Evolutionary conservation across 2,888 invertebrate species (phyloP).

Genomic region (Frankliniella fusca): DNA sequence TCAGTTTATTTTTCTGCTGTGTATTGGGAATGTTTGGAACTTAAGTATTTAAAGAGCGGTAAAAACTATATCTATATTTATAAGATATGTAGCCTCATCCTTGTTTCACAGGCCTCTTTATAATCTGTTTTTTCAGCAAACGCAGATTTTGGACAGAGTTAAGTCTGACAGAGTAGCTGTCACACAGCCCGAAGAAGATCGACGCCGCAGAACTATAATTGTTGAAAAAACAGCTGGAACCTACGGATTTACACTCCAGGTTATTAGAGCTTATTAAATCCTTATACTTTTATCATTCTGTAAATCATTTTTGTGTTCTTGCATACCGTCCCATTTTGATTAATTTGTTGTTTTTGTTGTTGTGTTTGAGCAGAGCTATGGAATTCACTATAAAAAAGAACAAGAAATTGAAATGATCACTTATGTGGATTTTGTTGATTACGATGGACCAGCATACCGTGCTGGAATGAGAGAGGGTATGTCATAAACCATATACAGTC

Average conservation of each 20-base stretch:
- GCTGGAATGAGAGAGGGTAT: slow-evolving; percentile 88
- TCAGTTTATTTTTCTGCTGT: too few species aligned
- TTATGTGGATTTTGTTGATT: slow-evolving; percentile 93
- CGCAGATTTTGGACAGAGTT: slow-evolving; percentile 65
- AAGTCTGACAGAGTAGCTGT: slow-evolving; percentile 67
- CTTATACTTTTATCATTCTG: neutral
- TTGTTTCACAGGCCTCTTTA: too few species aligned
- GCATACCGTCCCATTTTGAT: neutral
- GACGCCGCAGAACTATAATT: slow-evolving; percentile 83
- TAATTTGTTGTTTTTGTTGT: neutral
- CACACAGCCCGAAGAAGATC: slow-evolving; percentile 77
- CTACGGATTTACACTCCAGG: slow-evolving; percentile 90
- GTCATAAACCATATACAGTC: neutral
- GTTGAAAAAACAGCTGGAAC: slow-evolving; percentile 84
- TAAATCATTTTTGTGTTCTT: neutral
- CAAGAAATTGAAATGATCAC: slow-evolving; percentile 94
- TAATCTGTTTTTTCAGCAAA: slow-evolving; percentile 46
- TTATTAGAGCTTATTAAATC: slow-evolving; percentile 42
- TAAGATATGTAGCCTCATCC: too few species aligned
- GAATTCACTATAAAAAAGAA: slow-evolving; percentile 91
- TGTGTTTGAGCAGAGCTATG: slow-evolving; percentile 69
- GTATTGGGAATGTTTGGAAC: too few species aligned
- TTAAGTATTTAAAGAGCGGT: too few species aligned
- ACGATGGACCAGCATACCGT: slow-evolving; percentile 84
- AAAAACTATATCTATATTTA: too few species aligned